Evolutionary conservation across 2,797 vertebrate genomes (phyloP).

Genomic region (Lepus oiostolus): DNA sequence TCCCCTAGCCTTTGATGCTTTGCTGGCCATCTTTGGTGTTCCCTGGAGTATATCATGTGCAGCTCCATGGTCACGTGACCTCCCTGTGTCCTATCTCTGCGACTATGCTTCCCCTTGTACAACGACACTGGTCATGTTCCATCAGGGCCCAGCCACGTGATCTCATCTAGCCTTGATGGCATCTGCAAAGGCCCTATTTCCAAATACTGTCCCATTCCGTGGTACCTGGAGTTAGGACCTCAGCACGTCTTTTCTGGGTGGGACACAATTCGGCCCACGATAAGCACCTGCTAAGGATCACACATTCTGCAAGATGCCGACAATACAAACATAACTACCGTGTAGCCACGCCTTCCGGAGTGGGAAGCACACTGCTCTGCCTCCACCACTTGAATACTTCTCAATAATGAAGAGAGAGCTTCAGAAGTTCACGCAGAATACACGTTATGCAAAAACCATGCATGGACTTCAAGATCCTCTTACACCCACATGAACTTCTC

Average conservation of each 20-base stretch:
- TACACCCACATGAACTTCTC: too few relatives aligned
- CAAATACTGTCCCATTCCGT: slow-evolving; percentile 27
- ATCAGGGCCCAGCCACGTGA: not conserved
- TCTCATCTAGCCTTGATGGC: not conserved
- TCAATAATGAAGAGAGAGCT: too few relatives aligned
- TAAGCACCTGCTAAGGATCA: slow-evolving; percentile 33
- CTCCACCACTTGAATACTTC: too few relatives aligned
- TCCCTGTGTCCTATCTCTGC: not conserved
- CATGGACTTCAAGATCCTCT: too few relatives aligned
- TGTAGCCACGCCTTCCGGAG: too few relatives aligned
- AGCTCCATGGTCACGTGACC: not conserved
- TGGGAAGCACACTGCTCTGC: slow-evolving; percentile 21
- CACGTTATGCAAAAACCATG: too few relatives aligned
- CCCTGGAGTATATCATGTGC: not conserved
- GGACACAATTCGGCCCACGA: not conserved
- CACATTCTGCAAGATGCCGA: not conserved
- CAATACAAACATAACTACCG: slow-evolving; percentile 7
- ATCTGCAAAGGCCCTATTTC: slow-evolving; percentile 18
- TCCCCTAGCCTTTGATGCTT: not conserved
- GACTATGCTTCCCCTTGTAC: not conserved
- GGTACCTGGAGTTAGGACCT: not conserved
- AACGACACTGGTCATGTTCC: not conserved
- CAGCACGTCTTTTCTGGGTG: not conserved
- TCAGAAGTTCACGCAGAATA: too few relatives aligned
- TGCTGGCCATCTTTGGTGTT: not conserved